phyloP scores from a whole-genome alignment of 2,113 vertebrate genomes.

The Arenaria interpres region DNA sequence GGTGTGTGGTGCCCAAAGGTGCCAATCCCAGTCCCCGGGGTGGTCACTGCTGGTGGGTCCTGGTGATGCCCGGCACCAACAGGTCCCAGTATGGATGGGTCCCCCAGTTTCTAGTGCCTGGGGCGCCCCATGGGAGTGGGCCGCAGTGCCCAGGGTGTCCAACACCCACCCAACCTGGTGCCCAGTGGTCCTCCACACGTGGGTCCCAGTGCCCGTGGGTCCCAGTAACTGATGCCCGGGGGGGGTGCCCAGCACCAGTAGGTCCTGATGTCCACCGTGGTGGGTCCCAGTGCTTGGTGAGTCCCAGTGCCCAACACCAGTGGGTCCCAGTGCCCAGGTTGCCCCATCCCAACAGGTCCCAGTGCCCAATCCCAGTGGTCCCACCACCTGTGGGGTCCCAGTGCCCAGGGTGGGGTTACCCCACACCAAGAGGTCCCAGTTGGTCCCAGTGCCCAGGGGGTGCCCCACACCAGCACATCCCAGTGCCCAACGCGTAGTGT shows the following conservation, averaged over 20 bases:
- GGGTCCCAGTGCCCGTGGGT: not conserved
- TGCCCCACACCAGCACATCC: not conserved
- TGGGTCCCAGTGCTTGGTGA: not conserved
- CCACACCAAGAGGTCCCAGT: not conserved
- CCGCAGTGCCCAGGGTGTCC: not conserved
- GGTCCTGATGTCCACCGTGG: no score
- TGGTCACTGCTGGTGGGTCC: not conserved
- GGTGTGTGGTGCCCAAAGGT: not conserved
- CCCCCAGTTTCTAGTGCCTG: not conserved
- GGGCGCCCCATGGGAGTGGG: not conserved
- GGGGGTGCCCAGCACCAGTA: accelerated
- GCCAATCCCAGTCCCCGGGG: not conserved
- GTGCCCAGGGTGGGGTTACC: not conserved
- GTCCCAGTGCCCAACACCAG: not conserved
- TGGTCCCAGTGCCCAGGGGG: not conserved
- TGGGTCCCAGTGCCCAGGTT: not conserved
- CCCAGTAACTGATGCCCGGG: not conserved
- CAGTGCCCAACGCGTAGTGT: accelerated
- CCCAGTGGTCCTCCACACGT: not conserved
- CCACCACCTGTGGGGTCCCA: no score
- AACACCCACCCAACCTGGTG: not conserved
- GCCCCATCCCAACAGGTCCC: no score
- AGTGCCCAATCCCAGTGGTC: no score
- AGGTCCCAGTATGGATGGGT: not conserved
- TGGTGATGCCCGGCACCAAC: not conserved